Conservation (phyloP, 1,140 invertebrate genomes). For the Leptoteleia sp. region DNA sequence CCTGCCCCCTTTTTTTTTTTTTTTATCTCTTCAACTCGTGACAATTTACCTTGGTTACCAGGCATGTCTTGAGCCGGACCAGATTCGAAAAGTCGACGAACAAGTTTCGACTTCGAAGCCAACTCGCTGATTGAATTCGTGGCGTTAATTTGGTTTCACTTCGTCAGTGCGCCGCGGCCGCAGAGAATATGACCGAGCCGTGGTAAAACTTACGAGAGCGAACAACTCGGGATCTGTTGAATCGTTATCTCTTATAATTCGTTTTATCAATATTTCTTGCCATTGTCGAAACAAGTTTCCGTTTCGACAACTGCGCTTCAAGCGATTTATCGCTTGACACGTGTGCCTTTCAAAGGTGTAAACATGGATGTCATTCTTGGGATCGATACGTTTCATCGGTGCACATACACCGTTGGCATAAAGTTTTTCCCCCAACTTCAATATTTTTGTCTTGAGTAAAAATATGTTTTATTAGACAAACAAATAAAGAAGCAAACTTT, state of each 20-base stretch:
- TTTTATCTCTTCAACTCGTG: constrained; percentile 21
- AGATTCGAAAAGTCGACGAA: constrained; percentile 49
- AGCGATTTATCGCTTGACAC: constrained; percentile 25
- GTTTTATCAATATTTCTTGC: constrained; percentile 37
- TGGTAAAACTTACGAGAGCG: constrained; percentile 40
- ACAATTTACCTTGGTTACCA: constrained; percentile 58
- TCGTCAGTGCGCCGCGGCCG: constrained; percentile 54
- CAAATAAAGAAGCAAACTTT: too few species aligned
- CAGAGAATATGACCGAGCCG: constrained; percentile 35
- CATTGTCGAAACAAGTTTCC: constrained; percentile 8
- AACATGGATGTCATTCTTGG: constrained; percentile 6
- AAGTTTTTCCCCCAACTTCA: too few species aligned
- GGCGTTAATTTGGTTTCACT: constrained; percentile 65
- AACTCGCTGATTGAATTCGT: constrained; percentile 68
- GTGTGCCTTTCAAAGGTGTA: constrained; percentile 9
- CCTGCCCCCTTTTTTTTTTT: too few species aligned
- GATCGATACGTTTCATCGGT: constrained; percentile 10
- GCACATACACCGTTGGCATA: background rate
- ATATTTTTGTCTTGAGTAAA: too few species aligned
- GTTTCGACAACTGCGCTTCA: background rate
- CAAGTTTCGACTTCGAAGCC: constrained; percentile 58
- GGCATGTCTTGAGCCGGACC: constrained; percentile 37
- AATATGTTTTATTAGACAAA: too few species aligned
- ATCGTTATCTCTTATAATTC: constrained; percentile 40
- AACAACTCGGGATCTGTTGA: constrained; percentile 45